These are phyloP conservation scores for Lamproptera curius DNA, from an alignment of 2,888 invertebrate species.

Conservation along the genomic window DNA sequence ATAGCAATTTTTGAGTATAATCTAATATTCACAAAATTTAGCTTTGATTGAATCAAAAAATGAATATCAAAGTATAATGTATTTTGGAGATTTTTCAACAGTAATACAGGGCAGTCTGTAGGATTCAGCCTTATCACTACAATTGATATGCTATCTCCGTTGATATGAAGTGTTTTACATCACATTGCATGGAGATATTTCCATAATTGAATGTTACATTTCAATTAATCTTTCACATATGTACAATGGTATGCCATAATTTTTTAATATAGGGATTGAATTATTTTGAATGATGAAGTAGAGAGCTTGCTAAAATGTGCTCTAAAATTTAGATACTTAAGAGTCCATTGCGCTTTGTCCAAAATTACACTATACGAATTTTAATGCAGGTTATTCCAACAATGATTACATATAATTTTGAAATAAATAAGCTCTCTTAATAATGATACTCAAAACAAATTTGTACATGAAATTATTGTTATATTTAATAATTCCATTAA, in stretches of 20 bases:
- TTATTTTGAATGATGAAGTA: constrained; percentile 21
- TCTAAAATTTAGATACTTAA: constrained; percentile 25
- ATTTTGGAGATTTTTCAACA: constrained; percentile 19
- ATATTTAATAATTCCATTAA: too few species aligned
- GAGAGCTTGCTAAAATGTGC: constrained; percentile 19
- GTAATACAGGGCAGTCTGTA: constrained; percentile 30
- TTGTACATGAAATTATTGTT: neutral
- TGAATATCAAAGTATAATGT: constrained; percentile 3
- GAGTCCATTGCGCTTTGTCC: constrained; percentile 22
- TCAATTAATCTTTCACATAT: too few species aligned
- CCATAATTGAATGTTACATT: constrained; percentile 25
- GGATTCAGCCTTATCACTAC: constrained; percentile 49
- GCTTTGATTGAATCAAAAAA: too few species aligned
- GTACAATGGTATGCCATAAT: constrained; percentile 22
- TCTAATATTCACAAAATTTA: too few species aligned
- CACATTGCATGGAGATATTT: constrained; percentile 38
- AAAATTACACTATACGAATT: constrained; percentile 20
- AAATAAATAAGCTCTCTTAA: constrained; percentile 16
- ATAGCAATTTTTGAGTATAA: too few species aligned
- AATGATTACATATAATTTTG: neutral
- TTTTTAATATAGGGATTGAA: constrained; percentile 22
- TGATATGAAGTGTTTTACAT: constrained; percentile 53
- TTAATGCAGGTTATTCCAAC: constrained; percentile 13
- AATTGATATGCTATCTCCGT: constrained; percentile 53
- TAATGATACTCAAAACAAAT: constrained; percentile 15